Evolutionary conservation across 2,888 invertebrate species (phyloP), one percentile per base, ranked within the genome.

Genomic region (Augochlorella aurata): DNA sequence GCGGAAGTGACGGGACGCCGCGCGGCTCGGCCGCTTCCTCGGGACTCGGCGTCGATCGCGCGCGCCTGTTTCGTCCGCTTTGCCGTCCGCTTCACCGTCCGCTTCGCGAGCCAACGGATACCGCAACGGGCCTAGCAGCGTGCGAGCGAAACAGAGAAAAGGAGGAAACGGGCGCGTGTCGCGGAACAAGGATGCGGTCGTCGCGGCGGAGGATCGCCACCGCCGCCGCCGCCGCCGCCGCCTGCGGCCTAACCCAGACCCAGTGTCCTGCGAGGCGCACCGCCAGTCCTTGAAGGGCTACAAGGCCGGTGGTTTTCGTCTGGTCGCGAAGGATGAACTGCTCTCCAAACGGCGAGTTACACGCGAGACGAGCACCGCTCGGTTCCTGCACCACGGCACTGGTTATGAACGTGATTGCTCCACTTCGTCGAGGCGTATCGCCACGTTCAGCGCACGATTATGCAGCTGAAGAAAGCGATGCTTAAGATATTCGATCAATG

Each of bases 391-490:
- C 58, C 70, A 50, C 52, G 67, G 47, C 68, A 71, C 54, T 76
- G 81, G 78, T 83, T 85, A 81, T 77, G 83, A 78, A 66, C 81
- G 78, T 84, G 77, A 76, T 85, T 79, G 79, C 87, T 83, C 58
- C 73, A 81, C 73, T 74, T 76, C 74, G 50, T 81, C 75, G 74
- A 83, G 74, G 81, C 81, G 82, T 79, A 70, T 78, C 83, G 85
- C 74, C 85, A 81, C 84, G 76, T 54, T 80, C 85, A 87, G 79
- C 88, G 81, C 84, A 83, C 90, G 90, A 91, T 90, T 91, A 91
- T 91, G 91, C 91, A 91, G 91, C 88, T 91, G 90, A 91, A 91
- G 90, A 91, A 91, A 90, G 91, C 91, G 85, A 91, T 91, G 91
- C 91, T 91, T 87, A 91, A 91, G 89, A 91, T 91, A 88, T 91